These are phyloP conservation scores for Gastracanthus pulcherrimus DNA, from an alignment of 2,888 invertebrate genomes.

Conservation along the genomic window DNA sequence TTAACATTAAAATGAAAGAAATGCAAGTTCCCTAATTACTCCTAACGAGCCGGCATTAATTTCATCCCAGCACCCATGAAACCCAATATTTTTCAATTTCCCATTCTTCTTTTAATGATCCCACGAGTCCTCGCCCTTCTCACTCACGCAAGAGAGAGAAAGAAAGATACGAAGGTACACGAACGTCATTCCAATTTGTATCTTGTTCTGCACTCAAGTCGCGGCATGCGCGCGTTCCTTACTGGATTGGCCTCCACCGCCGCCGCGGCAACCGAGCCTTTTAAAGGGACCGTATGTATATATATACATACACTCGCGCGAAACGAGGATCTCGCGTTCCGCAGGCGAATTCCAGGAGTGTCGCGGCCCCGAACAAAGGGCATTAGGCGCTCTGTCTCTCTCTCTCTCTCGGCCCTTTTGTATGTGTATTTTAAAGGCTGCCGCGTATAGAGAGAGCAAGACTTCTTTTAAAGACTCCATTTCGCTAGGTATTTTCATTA, in stretches of 20 bases:
- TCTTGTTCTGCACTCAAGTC: conserved; percentile 43
- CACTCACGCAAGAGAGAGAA: not conserved
- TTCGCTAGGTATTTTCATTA: conserved; percentile 36
- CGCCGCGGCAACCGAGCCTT: not conserved
- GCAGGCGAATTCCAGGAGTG: conserved; percentile 46
- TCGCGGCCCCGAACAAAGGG: conserved; percentile 45
- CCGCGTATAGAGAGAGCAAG: too few species aligned
- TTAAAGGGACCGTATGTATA: conserved; percentile 38
- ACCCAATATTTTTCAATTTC: too few species aligned
- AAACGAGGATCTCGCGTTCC: conserved; percentile 44
- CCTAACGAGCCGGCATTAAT: too few species aligned
- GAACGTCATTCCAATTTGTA: conserved; percentile 55
- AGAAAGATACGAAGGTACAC: not conserved
- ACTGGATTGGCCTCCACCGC: conserved; percentile 35
- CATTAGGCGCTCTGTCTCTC: conserved; percentile 32
- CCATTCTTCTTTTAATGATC: too few species aligned
- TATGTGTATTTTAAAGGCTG: not conserved
- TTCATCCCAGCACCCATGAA: too few species aligned
- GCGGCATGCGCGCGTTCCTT: conserved; percentile 26
- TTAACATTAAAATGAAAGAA: too few species aligned
- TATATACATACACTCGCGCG: not conserved
- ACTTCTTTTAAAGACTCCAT: conserved; percentile 46
- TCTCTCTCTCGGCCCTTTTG: conserved; percentile 41
- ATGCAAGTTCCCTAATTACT: too few species aligned
- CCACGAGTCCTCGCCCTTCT: not conserved